A percentile compares a stretch with the other conserved stretches of the same genome.
These are phyloP conservation scores for Siniperca obscura DNA, from an alignment of 2,797 vertebrate species.

Conservation along the genomic window DNA sequence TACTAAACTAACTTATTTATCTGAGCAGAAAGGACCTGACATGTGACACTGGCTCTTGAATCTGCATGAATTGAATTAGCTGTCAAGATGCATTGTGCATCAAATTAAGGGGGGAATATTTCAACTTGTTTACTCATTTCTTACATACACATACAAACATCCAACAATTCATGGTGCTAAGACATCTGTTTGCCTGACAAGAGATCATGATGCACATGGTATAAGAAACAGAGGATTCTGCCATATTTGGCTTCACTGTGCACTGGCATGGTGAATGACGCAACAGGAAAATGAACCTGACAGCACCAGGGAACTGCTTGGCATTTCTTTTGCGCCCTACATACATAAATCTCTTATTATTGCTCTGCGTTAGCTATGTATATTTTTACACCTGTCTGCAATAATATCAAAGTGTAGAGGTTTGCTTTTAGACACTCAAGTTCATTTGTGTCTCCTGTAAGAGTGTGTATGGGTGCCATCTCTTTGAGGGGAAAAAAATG, in stretches of 20 bases:
- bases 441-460: slow-evolving; percentile 76
- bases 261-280: slow-evolving; percentile 79
- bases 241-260: slow-evolving; percentile 75
- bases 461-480: slow-evolving; percentile 66
- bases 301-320: slow-evolving; percentile 78
- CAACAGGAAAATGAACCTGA: slow-evolving; percentile 83
- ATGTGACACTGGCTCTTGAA: slow-evolving; percentile 64
- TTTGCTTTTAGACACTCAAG: slow-evolving; percentile 65
- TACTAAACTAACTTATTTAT: slow-evolving; percentile 61
- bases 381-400: slow-evolving; percentile 85
- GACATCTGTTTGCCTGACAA: slow-evolving; percentile 78
- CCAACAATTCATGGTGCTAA: slow-evolving; percentile 69
- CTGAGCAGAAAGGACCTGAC: slow-evolving; percentile 65
- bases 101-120: slow-evolving; percentile 84
- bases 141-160: slow-evolving; percentile 68
- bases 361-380: slow-evolving; percentile 70
- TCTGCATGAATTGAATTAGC: slow-evolving; percentile 69
- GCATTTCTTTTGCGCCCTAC: slow-evolving; percentile 81
- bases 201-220: slow-evolving; percentile 69
- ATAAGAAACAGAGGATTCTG: slow-evolving; percentile 69
- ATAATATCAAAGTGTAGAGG: slow-evolving; percentile 77
- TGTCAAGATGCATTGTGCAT: slow-evolving; percentile 85
- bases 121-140: slow-evolving; percentile 81
- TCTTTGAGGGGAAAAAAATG: slow-evolving; percentile 36
- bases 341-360: slow-evolving; percentile 85